Evolutionary conservation across 2,113 vertebrate species (phyloP), one percentile per base, ranked within the genome.

Genomic region (Saccopteryx bilineata): DNA sequence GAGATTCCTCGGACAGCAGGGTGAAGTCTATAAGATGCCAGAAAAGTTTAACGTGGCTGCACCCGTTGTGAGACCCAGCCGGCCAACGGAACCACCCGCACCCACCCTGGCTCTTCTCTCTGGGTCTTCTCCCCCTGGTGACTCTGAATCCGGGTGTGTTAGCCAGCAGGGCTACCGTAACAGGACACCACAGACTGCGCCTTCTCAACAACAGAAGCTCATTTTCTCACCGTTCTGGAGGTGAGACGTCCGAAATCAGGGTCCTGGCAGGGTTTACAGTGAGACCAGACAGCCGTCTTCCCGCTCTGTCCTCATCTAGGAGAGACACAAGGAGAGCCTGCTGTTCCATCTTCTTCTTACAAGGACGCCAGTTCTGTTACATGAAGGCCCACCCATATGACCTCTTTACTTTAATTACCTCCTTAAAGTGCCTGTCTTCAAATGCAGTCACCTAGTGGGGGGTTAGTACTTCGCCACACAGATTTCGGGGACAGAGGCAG

Each of bases 1-100:
- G 52, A 50, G 90, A 91, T 96, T 72, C 80, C 81, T 14, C 19
- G 5, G 52, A 39, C 65, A 65, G 78, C 56, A 93, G 66, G 56
- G 28, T 26, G 79, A 95, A 80, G 72, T 5, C 66, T 81, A 3
- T n/a, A 71, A 68, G 9, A 71, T 76, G 75, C 66, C 87, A 84
- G 75, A 89, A 74, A 82, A 81, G 19, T 50, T 50, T 87, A 63
- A n/a, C 1, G 1, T 50, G 81, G 61, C 48, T 65, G 26, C 54
- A 17, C 15, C n/a, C 33, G 19, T 0, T 18, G 24, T 28, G 63
- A 46, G 65, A 76, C 50, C 33, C 18, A 63, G 11, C n/a, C 71
- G 24, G 33, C 60, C 56, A 71, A 23, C 3, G 2, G 10, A 39
- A 15, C 65, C 81, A 46, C 71, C 60, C 11, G 21, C 4, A 23